Conservation (phyloP, 1,140 invertebrate genomes). For the Trichomalopsis sarcophagae region DNA sequence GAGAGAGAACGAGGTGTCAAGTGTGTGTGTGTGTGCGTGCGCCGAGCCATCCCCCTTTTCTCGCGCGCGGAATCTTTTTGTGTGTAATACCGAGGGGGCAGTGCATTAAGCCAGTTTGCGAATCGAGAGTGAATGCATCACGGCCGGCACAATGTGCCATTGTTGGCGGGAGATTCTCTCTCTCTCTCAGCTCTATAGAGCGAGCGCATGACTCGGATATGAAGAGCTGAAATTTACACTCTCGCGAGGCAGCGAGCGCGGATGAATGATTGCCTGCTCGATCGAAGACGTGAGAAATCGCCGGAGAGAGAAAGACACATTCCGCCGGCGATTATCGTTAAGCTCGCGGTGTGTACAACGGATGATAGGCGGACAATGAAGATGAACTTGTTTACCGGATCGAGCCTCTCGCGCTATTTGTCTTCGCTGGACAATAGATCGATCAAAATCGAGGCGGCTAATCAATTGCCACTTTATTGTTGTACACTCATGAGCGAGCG, state of each 20-base stretch:
- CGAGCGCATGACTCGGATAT: background rate
- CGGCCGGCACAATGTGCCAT: slow-evolving; percentile 15
- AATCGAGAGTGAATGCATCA: slow-evolving; percentile 20
- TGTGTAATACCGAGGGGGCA: background rate
- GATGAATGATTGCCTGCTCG: slow-evolving; percentile 21
- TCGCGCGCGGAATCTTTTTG: background rate
- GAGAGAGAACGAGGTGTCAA: slow-evolving; percentile 28
- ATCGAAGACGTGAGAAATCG: background rate
- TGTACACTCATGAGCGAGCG: background rate
- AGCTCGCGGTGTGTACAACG: background rate
- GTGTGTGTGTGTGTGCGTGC: background rate
- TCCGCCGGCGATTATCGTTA: background rate
- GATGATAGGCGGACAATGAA: background rate
- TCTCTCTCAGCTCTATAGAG: background rate
- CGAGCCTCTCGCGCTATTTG: slow-evolving; percentile 3
- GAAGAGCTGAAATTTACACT: slow-evolving; percentile 26
- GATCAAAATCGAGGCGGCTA: slow-evolving; percentile 40
- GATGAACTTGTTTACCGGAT: slow-evolving; percentile 1
- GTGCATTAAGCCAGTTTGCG: slow-evolving; percentile 27
- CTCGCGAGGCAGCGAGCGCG: background rate
- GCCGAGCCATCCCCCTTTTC: background rate
- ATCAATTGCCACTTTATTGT: slow-evolving; percentile 42
- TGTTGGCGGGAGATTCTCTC: background rate
- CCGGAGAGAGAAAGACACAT: background rate
- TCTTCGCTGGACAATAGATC: slow-evolving; percentile 34